These are phyloP conservation scores for Connochaetes taurinus DNA, from an alignment of 2,113 vertebrate species.

Conservation along the genomic window DNA sequence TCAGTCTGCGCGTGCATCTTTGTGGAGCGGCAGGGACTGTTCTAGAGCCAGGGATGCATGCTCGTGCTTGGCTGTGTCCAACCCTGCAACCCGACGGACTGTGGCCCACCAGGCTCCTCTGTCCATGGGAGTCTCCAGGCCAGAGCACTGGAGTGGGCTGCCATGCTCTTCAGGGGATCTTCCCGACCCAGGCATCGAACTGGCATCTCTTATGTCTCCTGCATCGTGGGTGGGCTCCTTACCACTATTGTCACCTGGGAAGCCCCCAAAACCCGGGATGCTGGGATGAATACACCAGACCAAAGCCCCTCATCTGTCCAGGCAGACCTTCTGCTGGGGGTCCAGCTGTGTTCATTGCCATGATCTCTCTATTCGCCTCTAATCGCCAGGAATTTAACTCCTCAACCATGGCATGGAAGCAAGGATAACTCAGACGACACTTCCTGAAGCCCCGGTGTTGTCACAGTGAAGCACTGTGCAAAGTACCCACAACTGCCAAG, in stretches of 20 bases:
- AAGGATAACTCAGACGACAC: accelerated
- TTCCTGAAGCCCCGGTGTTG: too few relatives aligned
- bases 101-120: not conserved
- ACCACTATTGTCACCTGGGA: not conserved
- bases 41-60: not conserved
- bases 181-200: accelerated
- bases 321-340: accelerated
- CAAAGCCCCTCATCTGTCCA: not conserved
- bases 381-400: not conserved
- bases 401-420: not conserved
- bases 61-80: accelerated
- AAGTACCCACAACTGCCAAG: accelerated
- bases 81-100: accelerated
- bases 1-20: accelerated
- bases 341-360: accelerated
- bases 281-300: not conserved
- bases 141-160: not conserved
- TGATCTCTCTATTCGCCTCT: not conserved
- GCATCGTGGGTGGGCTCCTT: not conserved
- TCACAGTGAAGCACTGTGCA: accelerated
- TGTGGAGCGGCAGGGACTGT: too few relatives aligned
- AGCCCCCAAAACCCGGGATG: not conserved
- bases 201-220: not conserved
- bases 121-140: not conserved
- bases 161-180: not conserved